Conservation (phyloP, 2,797 vertebrate genomes). For the Coracias cyanogaster region DNA sequence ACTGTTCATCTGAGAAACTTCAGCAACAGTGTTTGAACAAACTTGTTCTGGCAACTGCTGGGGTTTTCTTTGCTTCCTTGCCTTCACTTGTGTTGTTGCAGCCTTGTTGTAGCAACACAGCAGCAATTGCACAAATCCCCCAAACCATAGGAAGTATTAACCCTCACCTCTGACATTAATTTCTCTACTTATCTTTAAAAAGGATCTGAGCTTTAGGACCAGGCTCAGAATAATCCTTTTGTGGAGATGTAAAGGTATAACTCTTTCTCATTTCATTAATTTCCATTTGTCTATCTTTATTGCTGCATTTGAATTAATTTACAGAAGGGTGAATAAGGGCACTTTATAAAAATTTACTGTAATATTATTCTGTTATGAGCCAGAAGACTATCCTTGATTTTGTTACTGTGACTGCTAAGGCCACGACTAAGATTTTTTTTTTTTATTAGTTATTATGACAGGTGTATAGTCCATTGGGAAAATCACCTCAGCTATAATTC, state of each 20-base stretch:
- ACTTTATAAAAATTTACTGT: constrained; percentile 63
- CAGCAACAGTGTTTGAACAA: background rate
- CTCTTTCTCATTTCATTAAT: background rate
- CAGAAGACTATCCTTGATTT: constrained; percentile 24
- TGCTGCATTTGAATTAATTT: constrained; percentile 34
- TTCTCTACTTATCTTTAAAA: constrained; percentile 39
- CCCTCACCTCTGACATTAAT: constrained; percentile 1
- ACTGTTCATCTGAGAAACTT: background rate
- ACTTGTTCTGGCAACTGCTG: background rate
- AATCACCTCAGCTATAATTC: background rate
- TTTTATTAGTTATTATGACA: background rate
- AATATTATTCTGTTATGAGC: constrained; percentile 31
- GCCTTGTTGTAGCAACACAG: constrained; percentile 51
- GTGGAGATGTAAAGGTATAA: background rate
- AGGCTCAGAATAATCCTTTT: constrained; percentile 1
- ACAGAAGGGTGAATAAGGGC: constrained; percentile 38
- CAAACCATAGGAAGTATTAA: background rate
- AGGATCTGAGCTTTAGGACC: constrained; percentile 40
- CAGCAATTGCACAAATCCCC: constrained; percentile 16
- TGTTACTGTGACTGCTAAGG: constrained; percentile 36
- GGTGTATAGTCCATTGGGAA: background rate
- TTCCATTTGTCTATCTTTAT: background rate
- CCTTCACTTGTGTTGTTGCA: constrained; percentile 34
- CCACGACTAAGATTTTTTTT: background rate
- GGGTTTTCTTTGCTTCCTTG: background rate